A percentile compares a stretch with the other conserved stretches of the same genome.
Evolutionary conservation across 2,888 invertebrate species (phyloP).

Genomic region (Xanthia togata): DNA sequence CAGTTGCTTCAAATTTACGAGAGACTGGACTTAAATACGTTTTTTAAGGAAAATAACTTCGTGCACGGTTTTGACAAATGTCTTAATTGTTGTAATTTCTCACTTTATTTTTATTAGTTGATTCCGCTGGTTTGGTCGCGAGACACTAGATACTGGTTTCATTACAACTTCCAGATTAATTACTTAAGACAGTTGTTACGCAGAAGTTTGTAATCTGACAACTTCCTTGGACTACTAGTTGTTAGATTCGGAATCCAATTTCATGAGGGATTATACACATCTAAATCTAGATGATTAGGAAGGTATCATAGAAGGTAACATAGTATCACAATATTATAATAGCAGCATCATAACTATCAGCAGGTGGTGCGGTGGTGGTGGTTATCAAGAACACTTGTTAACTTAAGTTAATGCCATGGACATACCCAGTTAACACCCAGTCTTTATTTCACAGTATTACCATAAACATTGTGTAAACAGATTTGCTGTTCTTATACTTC

Average conservation of each 20-base stretch:
- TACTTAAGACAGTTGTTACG: background rate
- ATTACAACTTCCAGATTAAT: background rate
- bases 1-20: constrained; percentile 6
- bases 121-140: background rate
- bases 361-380: background rate
- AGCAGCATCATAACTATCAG: background rate
- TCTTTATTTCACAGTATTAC: background rate
- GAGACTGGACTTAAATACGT: background rate
- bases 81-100: no score
- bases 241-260: background rate
- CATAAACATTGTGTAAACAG: background rate
- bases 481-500: constrained; percentile 20
- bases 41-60: background rate
- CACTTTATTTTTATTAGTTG: background rate
- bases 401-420: no score
- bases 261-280: background rate
- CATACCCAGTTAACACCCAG: background rate
- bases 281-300: background rate
- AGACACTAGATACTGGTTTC: background rate
- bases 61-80: background rate
- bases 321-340: background rate
- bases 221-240: background rate
- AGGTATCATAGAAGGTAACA: background rate
- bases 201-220: background rate
- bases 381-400: background rate